Percentiles rank a stretch among this genome's conserved stretches.
Evolutionary conservation across 2,113 vertebrate species (phyloP).

Genomic region (Oenanthe oenanthe): DNA sequence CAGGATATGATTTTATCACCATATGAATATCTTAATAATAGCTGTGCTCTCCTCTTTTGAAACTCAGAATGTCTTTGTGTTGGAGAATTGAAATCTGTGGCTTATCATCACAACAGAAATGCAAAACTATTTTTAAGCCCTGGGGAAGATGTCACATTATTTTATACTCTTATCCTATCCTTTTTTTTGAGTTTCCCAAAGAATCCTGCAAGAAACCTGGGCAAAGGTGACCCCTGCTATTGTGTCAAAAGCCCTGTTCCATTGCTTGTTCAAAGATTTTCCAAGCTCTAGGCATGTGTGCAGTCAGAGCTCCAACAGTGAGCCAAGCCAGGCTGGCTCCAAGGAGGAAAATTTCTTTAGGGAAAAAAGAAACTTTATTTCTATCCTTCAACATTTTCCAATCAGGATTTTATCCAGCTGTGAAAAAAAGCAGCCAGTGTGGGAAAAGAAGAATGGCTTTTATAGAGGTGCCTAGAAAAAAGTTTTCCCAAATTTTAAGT

Average conservation of each 20-base stretch:
- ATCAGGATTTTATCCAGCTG: background rate
- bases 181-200: background rate
- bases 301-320: background rate
- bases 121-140: slow-evolving; percentile 2
- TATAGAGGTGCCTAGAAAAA: background rate
- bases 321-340: background rate
- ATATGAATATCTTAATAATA: slow-evolving; percentile 1
- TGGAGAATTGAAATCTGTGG: background rate
- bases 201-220: background rate
- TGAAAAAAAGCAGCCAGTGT: background rate
- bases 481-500: background rate
- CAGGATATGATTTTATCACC: background rate
- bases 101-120: background rate
- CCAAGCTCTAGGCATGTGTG: background rate
- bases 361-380: background rate
- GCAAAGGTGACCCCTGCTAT: background rate
- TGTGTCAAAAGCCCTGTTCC: background rate
- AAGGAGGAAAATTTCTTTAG: background rate
- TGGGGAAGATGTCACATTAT: background rate
- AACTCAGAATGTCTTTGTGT: background rate
- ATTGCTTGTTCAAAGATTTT: background rate
- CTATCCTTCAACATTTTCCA: background rate
- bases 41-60: background rate
- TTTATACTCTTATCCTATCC: background rate
- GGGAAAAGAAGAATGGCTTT: background rate